phyloP scores from a whole-genome alignment of 1,140 invertebrate species.

The Drosophila sp. region DNA sequence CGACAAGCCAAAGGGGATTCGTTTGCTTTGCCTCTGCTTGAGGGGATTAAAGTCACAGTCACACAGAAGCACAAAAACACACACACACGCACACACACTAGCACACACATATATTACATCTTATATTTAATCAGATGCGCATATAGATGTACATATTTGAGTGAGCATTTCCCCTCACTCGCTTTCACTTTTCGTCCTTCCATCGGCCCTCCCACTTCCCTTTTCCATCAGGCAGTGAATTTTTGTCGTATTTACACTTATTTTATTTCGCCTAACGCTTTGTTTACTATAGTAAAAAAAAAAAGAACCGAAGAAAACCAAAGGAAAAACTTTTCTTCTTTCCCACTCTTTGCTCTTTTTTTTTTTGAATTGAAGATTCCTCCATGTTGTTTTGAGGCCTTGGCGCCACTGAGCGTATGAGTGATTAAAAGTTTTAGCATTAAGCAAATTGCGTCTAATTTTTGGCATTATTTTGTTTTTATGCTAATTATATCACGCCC shows the following conservation, averaged over 20 bases:
- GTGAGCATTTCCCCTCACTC: constrained; percentile 50
- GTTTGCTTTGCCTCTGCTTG: constrained; percentile 20
- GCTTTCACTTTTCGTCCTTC: neutral
- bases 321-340: constrained; percentile 13
- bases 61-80: constrained; percentile 23
- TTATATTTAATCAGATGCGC: constrained; percentile 76
- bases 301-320: constrained; percentile 23
- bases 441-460: constrained; percentile 72
- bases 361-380: neutral
- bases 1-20: constrained; percentile 26
- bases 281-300: constrained; percentile 50
- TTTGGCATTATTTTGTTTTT: constrained; percentile 24
- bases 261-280: constrained; percentile 70
- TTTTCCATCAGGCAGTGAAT: constrained; percentile 30
- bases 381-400: constrained; percentile 3
- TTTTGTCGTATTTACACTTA: constrained; percentile 71
- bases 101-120: constrained; percentile 42
- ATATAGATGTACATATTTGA: constrained; percentile 70
- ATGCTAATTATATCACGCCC: constrained; percentile 76
- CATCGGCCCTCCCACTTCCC: neutral
- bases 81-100: constrained; percentile 29
- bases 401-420: constrained; percentile 71
- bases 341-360: constrained; percentile 16
- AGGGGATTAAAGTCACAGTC: constrained; percentile 56
- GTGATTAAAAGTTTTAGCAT: constrained; percentile 78